Percentiles rank a stretch among this genome's conserved stretches.
Conservation (phyloP, 1,140 invertebrate species). For the Eufriesea mexicana region DNA sequence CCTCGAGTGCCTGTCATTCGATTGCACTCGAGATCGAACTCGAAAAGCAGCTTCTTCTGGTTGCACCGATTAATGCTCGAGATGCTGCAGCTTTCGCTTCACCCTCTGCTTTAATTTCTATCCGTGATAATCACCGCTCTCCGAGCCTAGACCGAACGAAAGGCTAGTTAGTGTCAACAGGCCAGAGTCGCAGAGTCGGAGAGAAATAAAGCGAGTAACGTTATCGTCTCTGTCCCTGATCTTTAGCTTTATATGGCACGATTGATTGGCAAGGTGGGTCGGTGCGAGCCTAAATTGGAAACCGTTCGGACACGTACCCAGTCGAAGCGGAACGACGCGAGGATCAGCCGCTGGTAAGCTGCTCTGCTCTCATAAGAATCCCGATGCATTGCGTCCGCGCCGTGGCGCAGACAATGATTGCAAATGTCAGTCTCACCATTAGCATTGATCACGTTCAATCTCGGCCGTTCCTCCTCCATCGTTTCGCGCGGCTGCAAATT, state of each 20-base stretch:
- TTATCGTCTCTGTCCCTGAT: neutral
- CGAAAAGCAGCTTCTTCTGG: neutral
- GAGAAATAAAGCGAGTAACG: neutral
- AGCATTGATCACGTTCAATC: slow-evolving; percentile 78
- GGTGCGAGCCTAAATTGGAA: slow-evolving; percentile 24
- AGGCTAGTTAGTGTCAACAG: too few relatives aligned
- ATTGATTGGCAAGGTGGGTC: neutral
- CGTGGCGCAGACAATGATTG: slow-evolving; percentile 75
- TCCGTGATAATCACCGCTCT: too few relatives aligned
- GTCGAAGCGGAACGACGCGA: neutral
- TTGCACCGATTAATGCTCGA: too few relatives aligned
- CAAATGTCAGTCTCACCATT: slow-evolving; percentile 82
- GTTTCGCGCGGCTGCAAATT: slow-evolving; percentile 56
- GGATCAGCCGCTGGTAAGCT: slow-evolving; percentile 11
- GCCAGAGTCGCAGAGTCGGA: too few relatives aligned
- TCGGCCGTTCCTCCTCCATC: slow-evolving; percentile 51
- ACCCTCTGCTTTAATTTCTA: neutral
- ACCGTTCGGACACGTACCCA: slow-evolving; percentile 24
- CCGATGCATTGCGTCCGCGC: slow-evolving; percentile 65
- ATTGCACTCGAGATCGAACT: slow-evolving; percentile 9
- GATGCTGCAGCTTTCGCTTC: too few relatives aligned
- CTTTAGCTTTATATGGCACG: neutral
- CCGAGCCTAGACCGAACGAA: too few relatives aligned
- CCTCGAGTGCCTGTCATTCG: neutral
- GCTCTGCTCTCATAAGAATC: slow-evolving; percentile 71